These are phyloP conservation scores for Loriculus beryllinus DNA, from an alignment of 2,797 vertebrate genomes.

Conservation along the genomic window DNA sequence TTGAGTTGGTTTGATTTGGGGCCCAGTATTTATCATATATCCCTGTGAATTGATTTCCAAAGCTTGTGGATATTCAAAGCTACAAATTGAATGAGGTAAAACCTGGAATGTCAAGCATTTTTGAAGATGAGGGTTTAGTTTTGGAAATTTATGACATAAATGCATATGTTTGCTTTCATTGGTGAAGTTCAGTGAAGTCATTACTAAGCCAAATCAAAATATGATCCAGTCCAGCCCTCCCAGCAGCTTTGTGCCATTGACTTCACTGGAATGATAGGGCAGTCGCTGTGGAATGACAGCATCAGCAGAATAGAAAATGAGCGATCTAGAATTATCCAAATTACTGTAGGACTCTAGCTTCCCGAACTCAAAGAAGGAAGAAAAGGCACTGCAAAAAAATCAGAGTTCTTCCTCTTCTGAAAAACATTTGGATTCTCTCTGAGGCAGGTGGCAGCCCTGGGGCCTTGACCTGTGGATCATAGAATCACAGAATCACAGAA, in stretches of 20 bases:
- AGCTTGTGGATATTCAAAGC: neutral
- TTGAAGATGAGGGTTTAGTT: neutral
- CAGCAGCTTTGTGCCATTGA: neutral
- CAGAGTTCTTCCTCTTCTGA: neutral
- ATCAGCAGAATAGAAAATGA: neutral
- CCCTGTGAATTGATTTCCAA: neutral
- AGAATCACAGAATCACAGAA: neutral
- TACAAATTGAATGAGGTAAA: neutral
- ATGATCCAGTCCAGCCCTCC: neutral
- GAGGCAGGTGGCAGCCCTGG: neutral
- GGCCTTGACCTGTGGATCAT: accelerated
- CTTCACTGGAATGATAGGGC: neutral
- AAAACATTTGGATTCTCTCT: neutral
- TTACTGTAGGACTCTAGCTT: neutral
- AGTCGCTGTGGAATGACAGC: neutral
- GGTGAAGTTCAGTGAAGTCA: neutral
- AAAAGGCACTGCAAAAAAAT: neutral
- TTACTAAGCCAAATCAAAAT: neutral
- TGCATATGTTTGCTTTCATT: neutral
- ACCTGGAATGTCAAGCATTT: neutral
- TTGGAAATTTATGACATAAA: neutral
- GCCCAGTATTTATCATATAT: neutral
- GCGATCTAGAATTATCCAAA: neutral
- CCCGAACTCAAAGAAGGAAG: neutral
- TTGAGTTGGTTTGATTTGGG: neutral